These are phyloP conservation scores for Bufo bufo DNA, from an alignment of 2,113 vertebrate species.

Conservation along the genomic window DNA sequence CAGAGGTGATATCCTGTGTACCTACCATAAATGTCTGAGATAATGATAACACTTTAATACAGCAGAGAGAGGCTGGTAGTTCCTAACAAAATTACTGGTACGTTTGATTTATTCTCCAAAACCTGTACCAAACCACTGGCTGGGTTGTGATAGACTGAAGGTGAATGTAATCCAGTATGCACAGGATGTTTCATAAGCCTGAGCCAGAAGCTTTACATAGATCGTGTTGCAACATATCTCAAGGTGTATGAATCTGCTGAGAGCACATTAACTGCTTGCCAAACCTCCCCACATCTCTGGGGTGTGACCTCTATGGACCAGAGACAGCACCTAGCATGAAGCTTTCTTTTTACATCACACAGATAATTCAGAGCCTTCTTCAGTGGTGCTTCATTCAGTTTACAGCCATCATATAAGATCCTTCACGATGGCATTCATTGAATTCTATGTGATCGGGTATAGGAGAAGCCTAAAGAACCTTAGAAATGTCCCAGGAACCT, in stretches of 20 bases:
- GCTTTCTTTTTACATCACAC: neutral
- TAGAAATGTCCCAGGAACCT: neutral
- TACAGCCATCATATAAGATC: neutral
- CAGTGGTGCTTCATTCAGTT: no score
- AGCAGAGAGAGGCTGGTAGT: no score
- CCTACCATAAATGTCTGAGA: no score
- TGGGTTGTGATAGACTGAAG: neutral
- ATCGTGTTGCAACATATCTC: constrained; percentile 1
- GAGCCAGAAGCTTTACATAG: neutral
- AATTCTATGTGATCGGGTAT: neutral
- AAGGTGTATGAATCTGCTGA: constrained; percentile 23
- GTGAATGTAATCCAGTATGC: constrained; percentile 27
- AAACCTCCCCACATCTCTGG: neutral
- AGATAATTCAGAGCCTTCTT: neutral
- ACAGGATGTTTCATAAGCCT: neutral
- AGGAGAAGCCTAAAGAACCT: neutral
- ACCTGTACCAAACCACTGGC: neutral
- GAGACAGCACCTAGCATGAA: neutral
- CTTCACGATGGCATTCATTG: neutral
- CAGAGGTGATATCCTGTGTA: no score
- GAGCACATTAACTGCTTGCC: neutral
- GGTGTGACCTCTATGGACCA: neutral
- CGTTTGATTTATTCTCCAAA: neutral
- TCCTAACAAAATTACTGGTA: neutral
- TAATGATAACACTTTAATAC: no score